Evolutionary conservation across 2,888 invertebrate genomes (phyloP), one percentile per base, ranked within the genome.

Genomic region (Ornithoptera alexandrae): DNA sequence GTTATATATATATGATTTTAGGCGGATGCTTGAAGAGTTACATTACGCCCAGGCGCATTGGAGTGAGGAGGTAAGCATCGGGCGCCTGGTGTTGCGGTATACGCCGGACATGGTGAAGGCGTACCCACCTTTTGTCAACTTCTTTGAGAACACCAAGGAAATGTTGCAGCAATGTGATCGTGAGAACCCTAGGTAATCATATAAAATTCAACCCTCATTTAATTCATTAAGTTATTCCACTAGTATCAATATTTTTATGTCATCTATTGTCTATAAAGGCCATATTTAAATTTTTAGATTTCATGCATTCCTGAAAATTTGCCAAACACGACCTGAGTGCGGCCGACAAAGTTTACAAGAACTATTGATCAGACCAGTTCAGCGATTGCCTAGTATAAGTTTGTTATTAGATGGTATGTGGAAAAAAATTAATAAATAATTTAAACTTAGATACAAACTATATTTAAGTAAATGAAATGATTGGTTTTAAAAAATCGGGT

Each of bases 61-160:
- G 98, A 95, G 95, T 73, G 98, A 99, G 84, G 97, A 98, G 81
- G 94, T 95, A 78, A 94, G 95, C 79, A 96, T 98, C 83, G 99
- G 98, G 10, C 95, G 97, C 82, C 95, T 98, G 77, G 96, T 98
- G 85, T 93, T 97, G 67, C 96, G 96, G 84, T 97, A 97, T 92
- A 96, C 97, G 67, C 96, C 96, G 68, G 97, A 97, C 81, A 93
- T 99, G 84, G 94, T 97, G 76, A 98, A 97, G 89, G 97, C 98
- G 1, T 99, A 99, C 93, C 99, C 99, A 73, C 98, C 98, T 24
- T 99, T 98, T 92, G 97, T 99, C 68, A 99, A 99, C 93, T 99
- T 97, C 93, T 99, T 98, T 88, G 99, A 99, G 89, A 97, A 97
- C 87, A 98, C 98, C 89, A 98, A 98, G 90, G 97, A 98, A 83